A percentile compares a stretch with the other conserved stretches of the same genome.
Evolutionary conservation across 2,113 vertebrate genomes (phyloP).

Genomic region (Chauna torquata): DNA sequence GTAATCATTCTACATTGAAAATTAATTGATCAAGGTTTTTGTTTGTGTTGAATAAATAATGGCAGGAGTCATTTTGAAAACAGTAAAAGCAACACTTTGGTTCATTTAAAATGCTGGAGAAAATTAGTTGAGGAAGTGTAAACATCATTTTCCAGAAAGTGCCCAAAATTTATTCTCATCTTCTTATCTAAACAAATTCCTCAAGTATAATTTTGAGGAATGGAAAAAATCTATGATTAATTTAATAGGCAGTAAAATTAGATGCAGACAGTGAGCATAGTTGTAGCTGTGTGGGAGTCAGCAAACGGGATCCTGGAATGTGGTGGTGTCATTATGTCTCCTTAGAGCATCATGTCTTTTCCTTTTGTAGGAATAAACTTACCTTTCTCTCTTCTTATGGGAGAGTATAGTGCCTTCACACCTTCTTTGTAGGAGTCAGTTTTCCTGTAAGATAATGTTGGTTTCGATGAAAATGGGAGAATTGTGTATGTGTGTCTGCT

Average conservation of each 20-base stretch:
- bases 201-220: neutral
- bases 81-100: neutral
- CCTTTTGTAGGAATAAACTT: neutral
- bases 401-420: neutral
- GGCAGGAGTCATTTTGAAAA: neutral
- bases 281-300: neutral
- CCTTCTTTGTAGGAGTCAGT: neutral
- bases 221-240: neutral
- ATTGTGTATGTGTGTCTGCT: neutral
- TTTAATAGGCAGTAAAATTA: constrained; percentile 27
- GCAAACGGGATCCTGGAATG: neutral
- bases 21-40: neutral
- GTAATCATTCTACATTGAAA: neutral
- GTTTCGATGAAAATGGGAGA: neutral
- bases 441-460: neutral
- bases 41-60: neutral
- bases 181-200: constrained; percentile 2
- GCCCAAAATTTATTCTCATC: neutral
- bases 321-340: neutral
- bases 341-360: neutral
- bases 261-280: neutral
- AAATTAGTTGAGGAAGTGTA: neutral
- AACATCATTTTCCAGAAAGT: neutral
- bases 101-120: neutral
- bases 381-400: neutral